These are phyloP conservation scores for Struthio camelus DNA, from an alignment of 2,113 vertebrate species.

Conservation along the genomic window DNA sequence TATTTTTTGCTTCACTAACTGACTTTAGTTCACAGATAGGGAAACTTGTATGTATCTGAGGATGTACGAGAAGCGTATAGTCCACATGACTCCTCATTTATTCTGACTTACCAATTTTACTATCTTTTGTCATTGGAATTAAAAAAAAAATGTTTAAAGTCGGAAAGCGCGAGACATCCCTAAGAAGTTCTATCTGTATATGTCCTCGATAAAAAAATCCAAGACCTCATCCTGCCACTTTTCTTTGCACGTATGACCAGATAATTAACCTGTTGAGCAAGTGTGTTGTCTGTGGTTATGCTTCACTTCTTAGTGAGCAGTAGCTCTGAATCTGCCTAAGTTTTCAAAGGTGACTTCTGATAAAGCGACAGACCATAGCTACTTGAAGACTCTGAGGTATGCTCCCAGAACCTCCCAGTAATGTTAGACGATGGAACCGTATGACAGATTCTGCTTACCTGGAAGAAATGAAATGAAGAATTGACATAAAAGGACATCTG, in stretches of 20 bases:
- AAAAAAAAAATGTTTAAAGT: neutral
- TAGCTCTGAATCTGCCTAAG: neutral
- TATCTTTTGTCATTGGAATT: neutral
- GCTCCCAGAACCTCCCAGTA: no score
- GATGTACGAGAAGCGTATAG: neutral
- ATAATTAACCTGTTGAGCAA: neutral
- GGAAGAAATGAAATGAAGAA: neutral
- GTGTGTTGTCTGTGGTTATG: neutral
- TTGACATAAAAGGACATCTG: neutral
- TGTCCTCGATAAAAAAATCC: neutral
- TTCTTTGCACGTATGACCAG: neutral
- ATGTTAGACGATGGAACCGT: no score
- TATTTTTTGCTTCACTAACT: neutral
- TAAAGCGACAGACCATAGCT: rapidly evolving
- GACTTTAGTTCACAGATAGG: neutral
- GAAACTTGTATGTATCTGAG: neutral
- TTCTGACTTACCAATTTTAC: neutral
- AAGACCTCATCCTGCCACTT: neutral
- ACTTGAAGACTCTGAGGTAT: neutral
- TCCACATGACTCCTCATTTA: neutral
- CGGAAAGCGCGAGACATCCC: neutral
- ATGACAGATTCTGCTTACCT: neutral
- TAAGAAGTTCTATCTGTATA: neutral
- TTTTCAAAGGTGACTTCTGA: neutral
- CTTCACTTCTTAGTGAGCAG: neutral